phyloP scores from a whole-genome alignment of 2,888 invertebrate genomes.

The Lucinisca nassula region DNA sequence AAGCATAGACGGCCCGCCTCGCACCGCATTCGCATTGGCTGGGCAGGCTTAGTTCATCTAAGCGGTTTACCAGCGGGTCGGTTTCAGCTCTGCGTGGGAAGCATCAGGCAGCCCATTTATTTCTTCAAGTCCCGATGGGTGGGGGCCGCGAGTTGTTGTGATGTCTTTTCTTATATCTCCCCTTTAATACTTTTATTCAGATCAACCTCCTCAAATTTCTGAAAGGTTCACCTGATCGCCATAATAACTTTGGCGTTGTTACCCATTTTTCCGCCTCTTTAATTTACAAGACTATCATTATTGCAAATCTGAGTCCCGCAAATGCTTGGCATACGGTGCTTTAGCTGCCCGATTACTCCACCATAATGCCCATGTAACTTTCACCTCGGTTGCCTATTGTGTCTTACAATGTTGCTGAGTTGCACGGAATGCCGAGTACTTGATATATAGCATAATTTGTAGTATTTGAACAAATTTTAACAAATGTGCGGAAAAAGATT shows the following conservation, averaged over 20 bases:
- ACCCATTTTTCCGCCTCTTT: conserved; percentile 60
- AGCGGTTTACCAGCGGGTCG: no score
- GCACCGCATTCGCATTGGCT: no score
- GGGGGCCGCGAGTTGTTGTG: no score
- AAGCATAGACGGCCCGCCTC: no score
- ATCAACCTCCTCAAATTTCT: conserved; percentile 9
- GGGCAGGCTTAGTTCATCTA: no score
- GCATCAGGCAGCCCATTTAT: no score
- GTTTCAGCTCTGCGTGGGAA: no score
- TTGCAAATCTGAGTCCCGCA: conserved; percentile 18
- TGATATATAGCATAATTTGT: conserved; percentile 8
- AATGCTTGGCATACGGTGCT: conserved; percentile 48
- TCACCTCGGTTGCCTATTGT: conserved; percentile 46
- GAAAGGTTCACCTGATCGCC: conserved; percentile 1
- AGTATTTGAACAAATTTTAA: conserved; percentile 1
- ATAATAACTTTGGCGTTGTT: conserved; percentile 28
- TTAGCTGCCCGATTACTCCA: conserved; percentile 49
- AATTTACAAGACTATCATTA: conserved; percentile 63
- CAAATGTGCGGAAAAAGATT: conserved; percentile 64
- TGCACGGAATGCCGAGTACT: conserved; percentile 38
- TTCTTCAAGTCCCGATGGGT: no score
- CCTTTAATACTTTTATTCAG: no score
- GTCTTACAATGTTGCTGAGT: conserved; percentile 58
- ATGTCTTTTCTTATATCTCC: no score
- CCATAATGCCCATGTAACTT: conserved; percentile 54